phyloP scores from a whole-genome alignment of 1,140 invertebrate genomes.

The Copidosoma floridanum region DNA sequence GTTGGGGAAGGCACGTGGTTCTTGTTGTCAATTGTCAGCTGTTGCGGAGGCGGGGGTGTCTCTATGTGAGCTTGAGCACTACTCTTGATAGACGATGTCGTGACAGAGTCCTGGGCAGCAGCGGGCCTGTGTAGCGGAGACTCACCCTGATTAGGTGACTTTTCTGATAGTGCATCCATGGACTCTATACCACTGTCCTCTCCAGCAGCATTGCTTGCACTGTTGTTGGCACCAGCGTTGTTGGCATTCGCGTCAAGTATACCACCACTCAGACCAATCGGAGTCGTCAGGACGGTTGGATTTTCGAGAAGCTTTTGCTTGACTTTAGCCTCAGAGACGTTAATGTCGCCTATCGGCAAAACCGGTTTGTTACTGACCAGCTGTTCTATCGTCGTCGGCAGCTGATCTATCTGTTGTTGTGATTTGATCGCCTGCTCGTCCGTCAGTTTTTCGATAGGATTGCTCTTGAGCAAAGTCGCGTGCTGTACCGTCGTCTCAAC shows the following conservation, averaged over 20 bases:
- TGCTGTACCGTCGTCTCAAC: constrained; percentile 38
- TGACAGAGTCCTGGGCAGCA: constrained; percentile 34
- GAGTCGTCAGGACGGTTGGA: constrained; percentile 24
- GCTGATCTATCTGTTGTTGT: constrained; percentile 12
- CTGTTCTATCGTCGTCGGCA: constrained; percentile 11
- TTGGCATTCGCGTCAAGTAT: constrained; percentile 51
- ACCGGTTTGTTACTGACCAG: constrained; percentile 32
- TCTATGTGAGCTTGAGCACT: constrained; percentile 15
- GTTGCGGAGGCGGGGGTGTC: constrained; percentile 25
- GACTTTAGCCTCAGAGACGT: constrained; percentile 63
- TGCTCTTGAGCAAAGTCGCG: constrained; percentile 46
- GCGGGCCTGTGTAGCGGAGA: constrained; percentile 57
- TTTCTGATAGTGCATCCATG: constrained; percentile 89
- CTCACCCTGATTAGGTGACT: constrained; percentile 82
- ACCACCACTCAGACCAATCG: constrained; percentile 13
- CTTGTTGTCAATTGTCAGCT: constrained; percentile 44
- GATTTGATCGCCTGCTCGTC: too few species aligned
- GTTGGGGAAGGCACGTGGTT: constrained; percentile 58
- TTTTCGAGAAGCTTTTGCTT: constrained; percentile 63
- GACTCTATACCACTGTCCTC: constrained; percentile 92
- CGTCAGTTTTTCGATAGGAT: constrained; percentile 32
- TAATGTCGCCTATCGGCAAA: constrained; percentile 53
- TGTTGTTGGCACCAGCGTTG: constrained; percentile 34
- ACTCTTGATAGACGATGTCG: not conserved
- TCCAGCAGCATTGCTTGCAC: constrained; percentile 56